Base-by-base conservation (phyloP, 2,797 vertebrate genomes). In the Rachycentron canadum region DNA sequence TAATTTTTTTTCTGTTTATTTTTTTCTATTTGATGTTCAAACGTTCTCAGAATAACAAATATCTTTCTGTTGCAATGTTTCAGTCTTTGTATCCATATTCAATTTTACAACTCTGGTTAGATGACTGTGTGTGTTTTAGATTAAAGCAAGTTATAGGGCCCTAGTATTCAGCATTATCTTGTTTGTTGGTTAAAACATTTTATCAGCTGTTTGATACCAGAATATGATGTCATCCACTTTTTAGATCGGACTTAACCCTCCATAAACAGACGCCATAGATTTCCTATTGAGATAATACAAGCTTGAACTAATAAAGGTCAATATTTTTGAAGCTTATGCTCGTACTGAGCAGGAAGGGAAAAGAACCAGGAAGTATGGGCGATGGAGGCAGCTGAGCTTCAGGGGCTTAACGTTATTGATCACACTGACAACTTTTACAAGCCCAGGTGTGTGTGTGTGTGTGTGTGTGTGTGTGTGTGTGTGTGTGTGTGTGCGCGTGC, bases 281-380 rank as follows among this genome's bases (percentile, higher is more conserved):
- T 86, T 88, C 68, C 63, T 71, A n/a, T 63, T 25, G 60, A 73
- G 79, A 52, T 75, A 79, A 84, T 13, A 60, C 45, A 81, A 47
- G 69, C 78, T 85, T 86, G 68, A 79, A 76, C 53, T 83, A 79
- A 88, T 90, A 72, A 82, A 74, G 68, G 83, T 81, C 66, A 72
- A 78, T 87, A 69, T 83, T 83, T 87, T 74, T 82, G 17, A 74
- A 81, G 74, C 74, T 82, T 81, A 66, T 56, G 76, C 69, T 73
- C n/a, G 3, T 49, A 71, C 43, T 21, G 62, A 74, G 69, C 71
- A 66, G 76, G 66, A 77, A 65, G 30, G 47, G 68, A 76, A 79
- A 59, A 53, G 83, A 67, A 86, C 47, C 17, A 69, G 55, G 76
- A 67, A 79, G 36, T 68, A 64, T 56, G 53, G 36, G 25, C 10